Evolutionary conservation across 1,140 invertebrate genomes (phyloP).

Genomic region (Sycophila sp.): DNA sequence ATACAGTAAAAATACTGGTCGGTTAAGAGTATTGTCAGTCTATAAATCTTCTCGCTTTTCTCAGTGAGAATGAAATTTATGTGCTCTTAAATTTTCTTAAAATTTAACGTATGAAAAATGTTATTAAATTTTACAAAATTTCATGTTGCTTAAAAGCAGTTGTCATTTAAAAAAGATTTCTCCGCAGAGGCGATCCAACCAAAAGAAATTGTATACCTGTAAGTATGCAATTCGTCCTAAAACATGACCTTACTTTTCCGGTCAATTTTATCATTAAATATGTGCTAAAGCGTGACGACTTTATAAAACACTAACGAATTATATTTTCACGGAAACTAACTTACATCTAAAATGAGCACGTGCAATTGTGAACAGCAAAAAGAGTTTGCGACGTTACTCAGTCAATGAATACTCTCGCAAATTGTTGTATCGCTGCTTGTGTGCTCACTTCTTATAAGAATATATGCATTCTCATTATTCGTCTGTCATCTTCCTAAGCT

Average conservation of each 20-base stretch:
- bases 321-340: conserved; percentile 26
- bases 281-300: conserved; percentile 23
- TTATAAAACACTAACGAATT: conserved; percentile 34
- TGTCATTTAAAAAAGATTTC: no score
- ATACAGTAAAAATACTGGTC: conserved; percentile 36
- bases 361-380: conserved; percentile 8
- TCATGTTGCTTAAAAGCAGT: no score
- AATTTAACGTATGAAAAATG: conserved; percentile 20
- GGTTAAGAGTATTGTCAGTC: conserved; percentile 36
- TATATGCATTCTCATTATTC: conserved; percentile 37
- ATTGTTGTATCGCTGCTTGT: not conserved
- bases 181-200: conserved; percentile 37
- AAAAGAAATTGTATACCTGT: conserved; percentile 25
- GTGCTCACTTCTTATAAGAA: conserved; percentile 33
- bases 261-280: conserved; percentile 16
- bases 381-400: not conserved
- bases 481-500: conserved; percentile 30
- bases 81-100: conserved; percentile 14
- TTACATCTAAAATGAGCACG: conserved; percentile 20
- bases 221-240: conserved; percentile 8
- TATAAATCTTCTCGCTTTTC: conserved; percentile 15
- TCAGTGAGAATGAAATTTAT: conserved; percentile 18
- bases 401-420: conserved; percentile 11
- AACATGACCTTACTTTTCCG: not conserved
- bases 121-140: conserved; percentile 15